Evolutionary conservation across 2,888 invertebrate species (phyloP), one percentile per base, ranked within the genome.

Genomic region (Synergus umbraculus): DNA sequence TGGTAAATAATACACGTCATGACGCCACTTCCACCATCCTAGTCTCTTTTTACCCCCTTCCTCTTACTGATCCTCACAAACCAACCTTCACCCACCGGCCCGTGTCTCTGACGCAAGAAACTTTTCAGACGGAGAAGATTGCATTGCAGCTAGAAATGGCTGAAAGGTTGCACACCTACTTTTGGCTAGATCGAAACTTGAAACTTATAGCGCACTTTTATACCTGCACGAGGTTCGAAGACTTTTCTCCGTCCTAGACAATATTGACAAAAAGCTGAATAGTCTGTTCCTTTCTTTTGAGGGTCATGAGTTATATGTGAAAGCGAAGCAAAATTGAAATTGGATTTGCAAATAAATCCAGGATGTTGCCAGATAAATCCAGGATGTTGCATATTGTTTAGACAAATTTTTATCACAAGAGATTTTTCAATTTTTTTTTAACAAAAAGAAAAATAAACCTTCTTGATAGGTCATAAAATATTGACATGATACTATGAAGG

Each of bases 1-100:
- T 76, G 81, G 83, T 84, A 87, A 87, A 87, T 85, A 85, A 87
- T 84, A 83, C 81, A 82, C 81, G 76, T 76, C 86, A 85, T 86
- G 90, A 86, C 88, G 86, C 80, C 79, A 78, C 54, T 69, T 67
- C 22, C 66, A 60, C n/a, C 64, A 22, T 43, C 13, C 9, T 44
- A 22, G 4, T 54, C 12, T 44, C 15, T 69, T 85, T 63, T 37
- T 8, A 66, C n/a, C 64, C 66, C 73, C 29, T 77, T 78, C 64
- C 10, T 76, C 77, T 63, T 44, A 22, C 29, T 15, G 9, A 44
- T 5, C 69, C 37, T 37, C 73, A 29, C 54, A 73, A 73, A 9
- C n/a, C 73, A 54, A 29, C 54, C 10, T 37, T 37, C 73, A 54
- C 37, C 73, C 15, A 73, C 54, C 4, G 12, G 37, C 73, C 54